Base-by-base conservation (phyloP, 2,888 invertebrate genomes). In the Heliconius charithonia region DNA sequence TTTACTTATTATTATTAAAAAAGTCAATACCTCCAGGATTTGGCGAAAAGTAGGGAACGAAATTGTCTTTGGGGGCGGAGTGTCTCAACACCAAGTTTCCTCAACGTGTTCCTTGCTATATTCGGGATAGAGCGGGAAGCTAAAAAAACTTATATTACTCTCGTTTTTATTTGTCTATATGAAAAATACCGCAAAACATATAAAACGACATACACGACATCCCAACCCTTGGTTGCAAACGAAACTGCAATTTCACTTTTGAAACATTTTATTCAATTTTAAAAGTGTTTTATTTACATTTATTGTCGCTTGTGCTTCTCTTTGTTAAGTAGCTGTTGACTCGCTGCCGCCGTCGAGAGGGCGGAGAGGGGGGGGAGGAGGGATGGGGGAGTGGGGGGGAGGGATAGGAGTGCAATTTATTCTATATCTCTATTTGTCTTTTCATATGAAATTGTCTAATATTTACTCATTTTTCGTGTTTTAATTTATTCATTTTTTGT, bases 221-320 rank as follows among this genome's bases (percentile, higher is more conserved):
- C 25, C 25, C 25, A 13, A 16, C 25, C 62, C 25, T 25, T 13
- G 13, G 4, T 12, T 27, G 25, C 27, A 25, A 63, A 12, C 62
- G 62, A 22, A 59, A 4, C 51, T 76, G 76, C 79, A 76, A 76
- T 79, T 79, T 75, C 73, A 76, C 76, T 76, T 76, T 66, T 63
- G 37, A 76, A 76, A 25, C 73, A 65, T 73, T 79, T 76, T 76
- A 76, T 76, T 73, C 76, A 73, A 79, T 79, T 73, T n/a, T 67
- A 59, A 66, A 56, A 79, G 67, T 72, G 73, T 69, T 79, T 62
- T 75, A 62, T 76, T 76, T 76, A 70, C 59, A 69, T 76, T 76
- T 76, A 73, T 63, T 79, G 73, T 76, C 37, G 59, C 41, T 51
- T 56, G 69, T 51, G 22, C 69, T 9, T 62, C 9, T 66, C 67